Base-by-base conservation (phyloP, 2,888 invertebrate genomes). In the Branchinecta sandiegonensis region DNA sequence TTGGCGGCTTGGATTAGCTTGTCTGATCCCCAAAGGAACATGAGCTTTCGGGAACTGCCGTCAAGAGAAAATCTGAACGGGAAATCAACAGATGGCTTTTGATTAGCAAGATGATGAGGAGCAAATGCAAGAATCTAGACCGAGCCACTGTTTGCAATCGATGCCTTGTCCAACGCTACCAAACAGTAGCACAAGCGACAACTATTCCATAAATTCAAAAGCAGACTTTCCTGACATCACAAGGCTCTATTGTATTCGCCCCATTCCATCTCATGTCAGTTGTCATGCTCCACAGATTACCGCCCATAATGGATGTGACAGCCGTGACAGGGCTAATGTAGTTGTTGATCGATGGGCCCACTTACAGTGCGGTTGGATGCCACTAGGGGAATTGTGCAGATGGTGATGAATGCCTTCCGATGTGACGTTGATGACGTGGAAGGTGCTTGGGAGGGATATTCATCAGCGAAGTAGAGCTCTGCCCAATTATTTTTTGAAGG, bases 271-370 rank as follows among this genome's bases (percentile, higher is more conserved):
- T 56, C 17, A 17, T 56, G 56, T 56, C 56, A 56, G 56, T 56
- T 56, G 56, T 56, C 56, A 56, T 56, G 56, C 56, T 56, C 17
- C 56, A 56, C 56, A 56, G 56, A 56, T 56, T 56, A 56, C 56
- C 56, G 56, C 56, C 56, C 56, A 56, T 56, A 56, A 56, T 56
- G 56, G 56, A 56, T 56, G 56, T 56, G 56, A 56, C 56, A 56
- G 56, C 14, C 56, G 17, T 56, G 56, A 56, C 56, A 56, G 56
- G 17, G 56, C 56, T 56, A 56, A 56, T 56, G 56, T 56, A 56
- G 56, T 56, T 56, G 56, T 56, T 56, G 56, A 56, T 56, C 56
- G 56, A 56, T 56, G 56, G 17, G 56, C 56, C 56, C 56, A 56
- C 56, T 56, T 56, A 56, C 56, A 56, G 56, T 56, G 56, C 56